Conservation (phyloP, 1,140 invertebrate species). For the Aphelinus atriplicis region DNA sequence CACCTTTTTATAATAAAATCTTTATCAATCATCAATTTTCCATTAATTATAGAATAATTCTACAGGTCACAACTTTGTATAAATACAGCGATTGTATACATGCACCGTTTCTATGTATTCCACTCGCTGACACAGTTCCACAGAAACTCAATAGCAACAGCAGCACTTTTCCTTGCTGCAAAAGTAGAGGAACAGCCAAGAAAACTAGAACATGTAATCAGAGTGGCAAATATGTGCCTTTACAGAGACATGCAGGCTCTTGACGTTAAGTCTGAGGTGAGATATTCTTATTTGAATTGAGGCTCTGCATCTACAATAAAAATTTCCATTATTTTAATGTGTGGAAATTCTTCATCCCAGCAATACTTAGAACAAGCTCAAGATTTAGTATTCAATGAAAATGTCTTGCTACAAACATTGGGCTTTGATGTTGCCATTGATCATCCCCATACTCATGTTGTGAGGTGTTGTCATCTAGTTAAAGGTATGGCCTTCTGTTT, state of each 20-base stretch:
- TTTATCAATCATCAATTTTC: no score
- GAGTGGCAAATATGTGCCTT: conserved; percentile 86
- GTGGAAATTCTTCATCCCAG: conserved; percentile 68
- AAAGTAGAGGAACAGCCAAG: conserved; percentile 97
- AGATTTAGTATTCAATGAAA: conserved; percentile 95
- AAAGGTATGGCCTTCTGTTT: conserved; percentile 75
- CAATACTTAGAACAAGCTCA: conserved; percentile 80
- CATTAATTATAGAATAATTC: not conserved
- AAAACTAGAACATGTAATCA: conserved; percentile 96
- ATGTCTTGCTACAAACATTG: conserved; percentile 93
- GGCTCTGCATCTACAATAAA: conserved; percentile 6
- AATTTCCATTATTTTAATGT: not conserved
- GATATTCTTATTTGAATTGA: conserved; percentile 19
- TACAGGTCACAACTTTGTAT: conserved; percentile 87
- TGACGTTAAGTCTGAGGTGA: conserved; percentile 78
- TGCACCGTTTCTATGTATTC: conserved; percentile 97
- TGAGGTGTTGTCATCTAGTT: conserved; percentile 92
- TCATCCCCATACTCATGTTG: conserved; percentile 96
- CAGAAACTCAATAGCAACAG: conserved; percentile 82
- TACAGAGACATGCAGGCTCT: conserved; percentile 71
- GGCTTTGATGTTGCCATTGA: conserved; percentile 97
- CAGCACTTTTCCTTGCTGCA: conserved; percentile 92
- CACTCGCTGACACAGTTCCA: conserved; percentile 89
- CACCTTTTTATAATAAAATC: no score
- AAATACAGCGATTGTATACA: conserved; percentile 97